Evolutionary conservation across 2,113 vertebrate species (phyloP).

Genomic region (Centropus unirufus): DNA sequence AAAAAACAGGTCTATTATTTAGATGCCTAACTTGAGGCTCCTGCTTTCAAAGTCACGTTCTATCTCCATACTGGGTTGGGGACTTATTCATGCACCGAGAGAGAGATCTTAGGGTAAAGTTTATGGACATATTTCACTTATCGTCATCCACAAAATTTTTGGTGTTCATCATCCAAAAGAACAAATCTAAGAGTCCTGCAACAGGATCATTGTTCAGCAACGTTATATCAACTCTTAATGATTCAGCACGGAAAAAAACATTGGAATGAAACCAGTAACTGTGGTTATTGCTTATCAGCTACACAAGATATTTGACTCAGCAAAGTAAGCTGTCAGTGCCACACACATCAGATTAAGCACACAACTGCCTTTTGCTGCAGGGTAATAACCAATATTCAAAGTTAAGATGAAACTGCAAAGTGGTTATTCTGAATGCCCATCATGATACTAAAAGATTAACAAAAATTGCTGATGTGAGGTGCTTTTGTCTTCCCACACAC

Average conservation of each 20-base stretch:
- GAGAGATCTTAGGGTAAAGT: conserved; percentile 26
- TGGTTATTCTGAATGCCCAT: neutral
- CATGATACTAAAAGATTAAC: neutral
- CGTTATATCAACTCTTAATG: neutral
- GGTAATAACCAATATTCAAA: neutral
- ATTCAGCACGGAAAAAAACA: neutral
- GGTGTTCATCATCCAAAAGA: neutral
- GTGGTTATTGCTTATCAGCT: conserved; percentile 30
- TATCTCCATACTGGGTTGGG: conserved; percentile 25
- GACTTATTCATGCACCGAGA: conserved; percentile 24
- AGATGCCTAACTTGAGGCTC: conserved; percentile 52
- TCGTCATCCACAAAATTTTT: neutral
- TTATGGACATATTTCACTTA: neutral
- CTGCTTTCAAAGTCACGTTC: conserved; percentile 24
- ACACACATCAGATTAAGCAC: neutral
- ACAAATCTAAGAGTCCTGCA: neutral
- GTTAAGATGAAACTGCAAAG: neutral
- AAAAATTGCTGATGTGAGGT: neutral
- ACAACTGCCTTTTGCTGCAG: neutral
- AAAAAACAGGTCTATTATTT: conserved; percentile 55
- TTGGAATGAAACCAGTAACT: neutral
- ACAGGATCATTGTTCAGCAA: neutral
- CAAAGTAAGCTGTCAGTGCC: conserved; percentile 8
- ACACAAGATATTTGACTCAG: conserved; percentile 25
- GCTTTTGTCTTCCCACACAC: neutral